phyloP scores from a whole-genome alignment of 92 coral and sea anemone species.

The Chrysogorgia sp. region DNA sequence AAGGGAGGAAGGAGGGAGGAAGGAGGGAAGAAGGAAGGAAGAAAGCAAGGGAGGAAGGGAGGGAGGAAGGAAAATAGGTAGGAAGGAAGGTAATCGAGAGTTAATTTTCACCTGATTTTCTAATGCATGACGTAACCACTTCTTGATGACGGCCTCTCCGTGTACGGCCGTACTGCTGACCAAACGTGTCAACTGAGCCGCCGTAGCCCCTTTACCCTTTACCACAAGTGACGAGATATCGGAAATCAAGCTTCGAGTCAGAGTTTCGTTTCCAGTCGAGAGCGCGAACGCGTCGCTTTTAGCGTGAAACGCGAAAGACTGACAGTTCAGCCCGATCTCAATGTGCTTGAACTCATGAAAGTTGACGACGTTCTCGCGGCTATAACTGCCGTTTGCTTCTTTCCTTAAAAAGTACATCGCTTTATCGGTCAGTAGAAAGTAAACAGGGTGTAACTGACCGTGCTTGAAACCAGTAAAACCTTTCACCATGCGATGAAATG shows the following conservation, averaged over 20 bases:
- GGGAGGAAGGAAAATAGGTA: neutral
- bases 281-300: constrained; percentile 52
- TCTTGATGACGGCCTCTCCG: constrained; percentile 62
- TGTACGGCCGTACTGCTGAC: constrained; percentile 69
- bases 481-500: constrained; percentile 72
- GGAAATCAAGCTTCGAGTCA: constrained; percentile 58
- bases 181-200: constrained; percentile 59
- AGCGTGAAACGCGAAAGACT: constrained; percentile 62
- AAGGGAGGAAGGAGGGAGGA: too few relatives aligned
- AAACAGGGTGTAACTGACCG: constrained; percentile 61
- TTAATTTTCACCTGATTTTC: constrained; percentile 55
- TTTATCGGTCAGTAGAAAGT: constrained; percentile 69
- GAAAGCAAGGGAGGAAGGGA: neutral
- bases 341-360: constrained; percentile 7
- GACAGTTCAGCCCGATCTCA: constrained; percentile 77
- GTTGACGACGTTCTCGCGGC: neutral
- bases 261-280: constrained; percentile 71
- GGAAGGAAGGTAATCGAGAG: neutral
- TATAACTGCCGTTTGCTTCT: constrained; percentile 30
- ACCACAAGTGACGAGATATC: constrained; percentile 63
- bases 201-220: constrained; percentile 55
- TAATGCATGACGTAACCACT: constrained; percentile 65
- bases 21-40: too few relatives aligned
- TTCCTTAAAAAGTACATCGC: constrained; percentile 69
- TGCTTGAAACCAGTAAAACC: constrained; percentile 66